Conservation (phyloP, 2,113 vertebrate genomes). For the Sardina pilchardus region DNA sequence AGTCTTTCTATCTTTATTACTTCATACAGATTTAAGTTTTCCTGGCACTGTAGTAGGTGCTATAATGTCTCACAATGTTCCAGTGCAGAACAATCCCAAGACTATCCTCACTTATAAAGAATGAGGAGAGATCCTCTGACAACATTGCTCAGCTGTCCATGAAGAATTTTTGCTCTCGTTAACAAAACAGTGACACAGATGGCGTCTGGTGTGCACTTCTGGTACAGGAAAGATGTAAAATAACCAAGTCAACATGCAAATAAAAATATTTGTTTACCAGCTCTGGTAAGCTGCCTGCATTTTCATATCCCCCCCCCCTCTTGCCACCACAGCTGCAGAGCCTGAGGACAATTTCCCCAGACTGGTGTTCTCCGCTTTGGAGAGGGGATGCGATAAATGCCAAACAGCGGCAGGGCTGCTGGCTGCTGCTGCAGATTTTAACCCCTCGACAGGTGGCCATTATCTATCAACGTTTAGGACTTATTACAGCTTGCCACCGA, state of each 20-base stretch:
- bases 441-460: neutral
- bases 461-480: neutral
- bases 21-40: neutral
- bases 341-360: neutral
- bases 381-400: neutral
- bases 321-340: conserved; percentile 1
- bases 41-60: too few species aligned
- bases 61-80: neutral
- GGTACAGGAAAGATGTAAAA: neutral
- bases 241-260: neutral
- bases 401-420: neutral
- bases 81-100: neutral
- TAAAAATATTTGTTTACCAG: neutral
- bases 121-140: neutral
- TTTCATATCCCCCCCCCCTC: too few species aligned
- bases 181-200: neutral
- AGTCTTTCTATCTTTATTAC: neutral
- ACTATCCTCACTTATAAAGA: neutral
- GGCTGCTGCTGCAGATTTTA: neutral
- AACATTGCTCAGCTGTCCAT: neutral
- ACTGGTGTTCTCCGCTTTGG: neutral
- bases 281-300: neutral
- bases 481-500: neutral
- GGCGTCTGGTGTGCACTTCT: neutral
- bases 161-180: neutral